These are phyloP conservation scores for Chaenodraco wilsoni DNA, from an alignment of 2,797 vertebrate genomes.

Conservation along the genomic window DNA sequence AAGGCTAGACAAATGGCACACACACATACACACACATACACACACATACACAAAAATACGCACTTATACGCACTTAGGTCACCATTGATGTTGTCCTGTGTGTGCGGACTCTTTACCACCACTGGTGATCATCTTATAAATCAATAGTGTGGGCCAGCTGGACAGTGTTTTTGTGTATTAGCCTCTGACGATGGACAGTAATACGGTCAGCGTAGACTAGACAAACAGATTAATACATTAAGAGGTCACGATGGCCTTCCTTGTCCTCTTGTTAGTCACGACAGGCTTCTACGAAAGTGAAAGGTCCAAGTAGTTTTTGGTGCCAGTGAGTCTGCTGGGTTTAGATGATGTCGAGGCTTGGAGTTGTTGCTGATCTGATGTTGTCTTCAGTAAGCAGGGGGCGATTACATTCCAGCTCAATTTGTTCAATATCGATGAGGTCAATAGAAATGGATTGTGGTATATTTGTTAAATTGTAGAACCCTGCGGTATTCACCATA, in stretches of 20 bases:
- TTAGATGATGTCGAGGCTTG: conserved; percentile 68
- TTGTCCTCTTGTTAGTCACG: conserved; percentile 78
- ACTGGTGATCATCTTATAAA: conserved; percentile 81
- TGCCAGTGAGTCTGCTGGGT: conserved; percentile 74
- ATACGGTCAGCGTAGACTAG: conserved; percentile 80
- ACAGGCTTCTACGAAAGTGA: conserved; percentile 70
- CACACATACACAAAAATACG: conserved; percentile 22
- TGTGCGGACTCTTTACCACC: conserved; percentile 71
- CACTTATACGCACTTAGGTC: conserved; percentile 57
- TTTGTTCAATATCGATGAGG: conserved; percentile 65
- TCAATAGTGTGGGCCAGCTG: conserved; percentile 82
- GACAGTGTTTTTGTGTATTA: conserved; percentile 81
- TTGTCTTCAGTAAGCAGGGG: conserved; percentile 49
- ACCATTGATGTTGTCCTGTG: conserved; percentile 65
- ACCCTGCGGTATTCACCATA: conserved; percentile 34
- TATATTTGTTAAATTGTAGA: conserved; percentile 55
- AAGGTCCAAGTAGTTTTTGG: conserved; percentile 70
- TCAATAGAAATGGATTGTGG: conserved; percentile 62
- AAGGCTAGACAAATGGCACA: conserved; percentile 56
- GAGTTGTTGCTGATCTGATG: conserved; percentile 63
- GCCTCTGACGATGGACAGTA: conserved; percentile 80
- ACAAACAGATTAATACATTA: conserved; percentile 80
- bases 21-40: conserved; percentile 2
- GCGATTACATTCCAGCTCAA: conserved; percentile 71
- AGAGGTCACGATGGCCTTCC: conserved; percentile 72